Evolutionary conservation across 2,797 vertebrate genomes (phyloP), one percentile per base, ranked within the genome.

Genomic region (Sciurus carolinensis): DNA sequence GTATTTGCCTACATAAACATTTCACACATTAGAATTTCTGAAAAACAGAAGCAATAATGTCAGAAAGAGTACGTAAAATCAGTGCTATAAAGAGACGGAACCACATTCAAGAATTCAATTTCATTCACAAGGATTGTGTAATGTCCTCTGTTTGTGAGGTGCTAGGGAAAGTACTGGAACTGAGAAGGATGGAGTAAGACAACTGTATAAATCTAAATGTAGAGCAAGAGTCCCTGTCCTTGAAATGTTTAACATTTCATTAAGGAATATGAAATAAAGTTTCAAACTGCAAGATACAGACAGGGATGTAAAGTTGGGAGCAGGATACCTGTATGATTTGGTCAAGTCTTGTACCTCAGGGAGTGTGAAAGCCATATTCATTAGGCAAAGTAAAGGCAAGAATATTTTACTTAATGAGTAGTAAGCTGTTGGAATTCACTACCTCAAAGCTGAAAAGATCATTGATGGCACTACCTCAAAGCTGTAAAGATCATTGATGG

Each of bases 341-440:
- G 57, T n/a, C 39, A 64, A 20, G 12, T 67, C 47, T 44, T 36
- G 4, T 20, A 33, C 28, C 44, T 62, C 66, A 7, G 13, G 20
- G 59, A 95, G 33, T 57, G 36, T n/a, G 12, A 91, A 87, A 47
- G 62, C 22, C 22, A 22, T 39, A 54, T 59, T 95, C 64, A 50
- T 4, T 77, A 93, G 80, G 52, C 44, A 47, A 88, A 77, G 30
- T 82, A 59, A 94, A 94, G 52, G 17, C 89, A 59, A 50, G 44
- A 26, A 33, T 83, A 39, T 79, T 87, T 91, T 87, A 67, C 52
- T 75, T 76, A 57, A 57, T 57, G 44, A 33, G 20, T 30, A 85
- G 28, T 50, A 76, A 91, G 54, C 14, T 75, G 8, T 64, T 59
- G 5, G 83, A 96, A 89, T 94, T 85, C 44, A 62, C 39, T 71